phyloP scores from a whole-genome alignment of 2,113 vertebrate genomes.

The Platycercus adscitus region DNA sequence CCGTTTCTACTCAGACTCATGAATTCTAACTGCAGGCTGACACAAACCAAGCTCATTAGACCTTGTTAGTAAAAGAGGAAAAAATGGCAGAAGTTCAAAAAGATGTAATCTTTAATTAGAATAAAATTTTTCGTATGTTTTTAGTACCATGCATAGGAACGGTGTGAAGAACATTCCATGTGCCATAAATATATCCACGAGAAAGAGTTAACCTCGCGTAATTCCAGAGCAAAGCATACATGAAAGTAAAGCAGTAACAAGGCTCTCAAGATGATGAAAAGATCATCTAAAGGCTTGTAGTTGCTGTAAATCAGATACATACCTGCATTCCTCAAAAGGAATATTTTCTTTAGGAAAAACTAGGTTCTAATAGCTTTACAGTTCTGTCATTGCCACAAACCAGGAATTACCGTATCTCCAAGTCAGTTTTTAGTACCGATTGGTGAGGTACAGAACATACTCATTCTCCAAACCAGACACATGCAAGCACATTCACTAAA shows the following conservation, averaged over 20 bases:
- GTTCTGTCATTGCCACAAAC: neutral
- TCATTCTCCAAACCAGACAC: slow-evolving; percentile 22
- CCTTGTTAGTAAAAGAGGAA: slow-evolving; percentile 43
- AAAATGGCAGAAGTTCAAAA: neutral
- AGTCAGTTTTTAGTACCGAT: neutral
- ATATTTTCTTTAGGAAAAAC: neutral
- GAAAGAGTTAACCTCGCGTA: slow-evolving; percentile 41
- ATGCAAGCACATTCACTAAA: slow-evolving; percentile 33
- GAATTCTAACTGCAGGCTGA: slow-evolving; percentile 28
- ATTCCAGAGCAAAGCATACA: slow-evolving; percentile 32
- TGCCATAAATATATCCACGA: neutral
- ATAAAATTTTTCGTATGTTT: neutral
- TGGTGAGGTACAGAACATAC: slow-evolving; percentile 17
- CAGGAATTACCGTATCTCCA: neutral
- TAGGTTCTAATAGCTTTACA: neutral
- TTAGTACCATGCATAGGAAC: slow-evolving; percentile 48
- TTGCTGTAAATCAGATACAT: neutral
- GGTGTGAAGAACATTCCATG: slow-evolving; percentile 40
- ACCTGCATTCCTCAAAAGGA: slow-evolving; percentile 7
- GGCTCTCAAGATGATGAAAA: slow-evolving; percentile 1
- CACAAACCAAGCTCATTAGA: slow-evolving; percentile 29
- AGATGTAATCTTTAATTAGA: neutral
- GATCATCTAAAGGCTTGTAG: neutral
- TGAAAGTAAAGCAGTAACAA: slow-evolving; percentile 49
- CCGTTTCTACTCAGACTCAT: neutral